Evolutionary conservation across 2,797 vertebrate genomes (phyloP).

Genomic region (Takifugu rubripes): DNA sequence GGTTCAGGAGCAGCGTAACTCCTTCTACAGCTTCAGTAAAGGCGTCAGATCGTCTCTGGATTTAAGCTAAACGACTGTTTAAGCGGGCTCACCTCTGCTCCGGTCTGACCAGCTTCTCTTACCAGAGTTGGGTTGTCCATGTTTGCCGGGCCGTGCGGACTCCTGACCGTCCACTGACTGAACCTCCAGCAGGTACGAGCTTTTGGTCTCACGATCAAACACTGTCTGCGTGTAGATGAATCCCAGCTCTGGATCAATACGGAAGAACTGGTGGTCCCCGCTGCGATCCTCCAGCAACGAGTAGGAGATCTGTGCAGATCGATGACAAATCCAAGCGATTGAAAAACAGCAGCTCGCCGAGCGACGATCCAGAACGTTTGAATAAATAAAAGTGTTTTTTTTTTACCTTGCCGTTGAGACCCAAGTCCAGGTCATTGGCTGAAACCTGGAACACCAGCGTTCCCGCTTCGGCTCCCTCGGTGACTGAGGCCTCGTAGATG

Average conservation of each 20-base stretch:
- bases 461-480: conserved; percentile 80
- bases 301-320: conserved; percentile 79
- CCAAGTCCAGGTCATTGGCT: conserved; percentile 83
- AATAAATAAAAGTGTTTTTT: not conserved
- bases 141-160: conserved; percentile 84
- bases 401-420: conserved; percentile 83
- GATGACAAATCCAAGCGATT: not conserved
- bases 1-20: no score
- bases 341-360: not conserved
- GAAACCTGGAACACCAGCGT: conserved; percentile 84
- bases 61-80: no score
- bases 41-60: no score
- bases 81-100: no score
- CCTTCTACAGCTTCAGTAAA: no score
- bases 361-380: not conserved
- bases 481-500: conserved; percentile 85
- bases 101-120: conserved; percentile 33
- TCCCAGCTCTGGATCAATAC: conserved; percentile 79
- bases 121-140: conserved; percentile 87
- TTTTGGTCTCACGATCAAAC: conserved; percentile 87
- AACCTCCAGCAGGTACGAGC: conserved; percentile 86
- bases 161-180: conserved; percentile 85
- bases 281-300: conserved; percentile 83
- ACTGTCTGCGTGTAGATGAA: conserved; percentile 81
- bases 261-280: conserved; percentile 82